Evolutionary conservation across 2,797 vertebrate genomes (phyloP).

Genomic region (Parambassis ranga): DNA sequence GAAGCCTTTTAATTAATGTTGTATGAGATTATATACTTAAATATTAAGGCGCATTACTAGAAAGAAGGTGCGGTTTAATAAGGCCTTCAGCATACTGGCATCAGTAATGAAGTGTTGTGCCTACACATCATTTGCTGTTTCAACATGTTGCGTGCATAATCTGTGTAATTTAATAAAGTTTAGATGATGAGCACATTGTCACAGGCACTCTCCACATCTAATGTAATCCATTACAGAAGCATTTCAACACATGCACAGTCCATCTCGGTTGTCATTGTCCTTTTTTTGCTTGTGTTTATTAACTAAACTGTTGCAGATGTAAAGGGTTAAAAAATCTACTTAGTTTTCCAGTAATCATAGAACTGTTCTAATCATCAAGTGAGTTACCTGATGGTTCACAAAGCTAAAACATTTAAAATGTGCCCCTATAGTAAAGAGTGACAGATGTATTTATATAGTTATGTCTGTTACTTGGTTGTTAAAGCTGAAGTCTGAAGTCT

Average conservation of each 20-base stretch:
- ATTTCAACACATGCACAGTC: background rate
- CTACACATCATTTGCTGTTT: slow-evolving; percentile 29
- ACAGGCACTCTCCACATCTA: background rate
- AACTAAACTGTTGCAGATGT: no score
- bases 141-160: slow-evolving; percentile 14
- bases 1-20: slow-evolving; percentile 33
- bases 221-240: background rate
- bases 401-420: background rate
- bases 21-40: slow-evolving; percentile 26
- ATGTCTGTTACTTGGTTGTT: slow-evolving; percentile 1
- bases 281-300: background rate
- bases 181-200: background rate
- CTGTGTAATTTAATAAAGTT: slow-evolving; percentile 22
- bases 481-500: slow-evolving; percentile 43
- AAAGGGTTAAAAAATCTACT: no score
- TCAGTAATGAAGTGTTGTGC: slow-evolving; percentile 26
- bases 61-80: slow-evolving; percentile 13
- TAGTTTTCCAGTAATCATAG: no score
- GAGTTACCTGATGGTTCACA: background rate
- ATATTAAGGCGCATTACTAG: slow-evolving; percentile 1
- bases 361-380: background rate
- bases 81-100: background rate
- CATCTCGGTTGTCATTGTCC: background rate
- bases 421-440: background rate
- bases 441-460: slow-evolving; percentile 19